Evolutionary conservation across 2,797 vertebrate genomes (phyloP).

Genomic region (Taeniopygia guttata): DNA sequence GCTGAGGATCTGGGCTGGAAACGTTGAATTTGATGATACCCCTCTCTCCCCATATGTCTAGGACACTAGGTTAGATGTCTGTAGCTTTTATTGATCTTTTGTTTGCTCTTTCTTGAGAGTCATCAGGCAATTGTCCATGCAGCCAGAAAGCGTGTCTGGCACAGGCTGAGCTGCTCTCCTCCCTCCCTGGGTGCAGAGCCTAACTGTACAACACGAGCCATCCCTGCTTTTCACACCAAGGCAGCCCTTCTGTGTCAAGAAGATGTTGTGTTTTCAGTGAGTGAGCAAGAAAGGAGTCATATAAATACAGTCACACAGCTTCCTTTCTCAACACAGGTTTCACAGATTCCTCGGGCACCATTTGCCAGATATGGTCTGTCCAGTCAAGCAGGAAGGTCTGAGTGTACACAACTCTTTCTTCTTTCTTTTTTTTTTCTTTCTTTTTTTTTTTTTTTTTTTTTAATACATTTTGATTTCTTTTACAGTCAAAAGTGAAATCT

Average conservation of each 20-base stretch:
- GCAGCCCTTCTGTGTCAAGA: neutral
- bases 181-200: neutral
- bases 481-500: neutral
- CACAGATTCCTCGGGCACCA: neutral
- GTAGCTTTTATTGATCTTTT: neutral
- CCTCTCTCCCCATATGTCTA: rapidly evolving
- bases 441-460: neutral
- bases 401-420: neutral
- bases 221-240: neutral
- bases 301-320: neutral
- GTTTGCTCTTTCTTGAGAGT: neutral
- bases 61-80: neutral
- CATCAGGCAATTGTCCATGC: neutral
- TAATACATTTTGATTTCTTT: neutral
- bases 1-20: neutral
- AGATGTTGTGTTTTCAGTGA: neutral
- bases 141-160: neutral
- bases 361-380: neutral
- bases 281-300: neutral
- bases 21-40: neutral
- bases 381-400: neutral
- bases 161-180: neutral
- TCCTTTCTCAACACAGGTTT: neutral
- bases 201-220: rapidly evolving
- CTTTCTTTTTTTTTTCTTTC: too few relatives aligned